phyloP scores from a whole-genome alignment of 2,113 vertebrate genomes.

The Planiliza haematocheilus region DNA sequence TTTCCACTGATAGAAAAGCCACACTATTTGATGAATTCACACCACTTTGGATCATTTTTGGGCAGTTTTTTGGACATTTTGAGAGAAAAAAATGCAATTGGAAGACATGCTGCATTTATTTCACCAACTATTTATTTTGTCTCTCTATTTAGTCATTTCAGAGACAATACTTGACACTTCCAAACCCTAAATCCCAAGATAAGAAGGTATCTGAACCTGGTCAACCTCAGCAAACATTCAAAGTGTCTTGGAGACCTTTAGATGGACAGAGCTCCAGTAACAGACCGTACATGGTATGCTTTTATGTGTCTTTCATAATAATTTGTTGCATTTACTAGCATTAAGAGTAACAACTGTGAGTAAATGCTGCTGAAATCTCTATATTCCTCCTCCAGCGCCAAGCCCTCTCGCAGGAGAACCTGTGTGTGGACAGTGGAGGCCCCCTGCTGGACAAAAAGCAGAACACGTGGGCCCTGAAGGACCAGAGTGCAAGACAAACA shows the following conservation, averaged over 20 bases:
- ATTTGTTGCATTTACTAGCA: background rate
- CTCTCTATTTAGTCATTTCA: slow-evolving; percentile 80
- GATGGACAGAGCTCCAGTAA: slow-evolving; percentile 33
- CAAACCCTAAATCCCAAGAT: slow-evolving; percentile 86
- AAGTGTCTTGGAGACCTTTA: slow-evolving; percentile 37
- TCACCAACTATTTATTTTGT: background rate
- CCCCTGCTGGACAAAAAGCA: slow-evolving; percentile 82
- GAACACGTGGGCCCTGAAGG: slow-evolving; percentile 62
- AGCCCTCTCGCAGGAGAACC: slow-evolving; percentile 89
- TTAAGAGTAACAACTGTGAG: fast-evolving
- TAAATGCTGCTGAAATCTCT: background rate
- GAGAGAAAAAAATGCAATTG: background rate
- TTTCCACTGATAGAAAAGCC: no score
- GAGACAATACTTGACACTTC: slow-evolving; percentile 93
- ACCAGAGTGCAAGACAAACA: slow-evolving; percentile 69
- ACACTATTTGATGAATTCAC: no score
- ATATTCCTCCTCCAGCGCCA: slow-evolving; percentile 79
- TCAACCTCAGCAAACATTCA: slow-evolving; percentile 37
- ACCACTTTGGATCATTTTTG: no score
- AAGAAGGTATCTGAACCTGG: slow-evolving; percentile 61
- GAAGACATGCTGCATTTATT: background rate
- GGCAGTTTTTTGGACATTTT: background rate
- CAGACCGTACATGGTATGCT: slow-evolving; percentile 67
- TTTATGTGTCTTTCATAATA: background rate
- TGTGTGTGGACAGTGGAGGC: slow-evolving; percentile 80